phyloP scores from a whole-genome alignment of 2,888 invertebrate genomes.

The Neocrepidodera transversa region DNA sequence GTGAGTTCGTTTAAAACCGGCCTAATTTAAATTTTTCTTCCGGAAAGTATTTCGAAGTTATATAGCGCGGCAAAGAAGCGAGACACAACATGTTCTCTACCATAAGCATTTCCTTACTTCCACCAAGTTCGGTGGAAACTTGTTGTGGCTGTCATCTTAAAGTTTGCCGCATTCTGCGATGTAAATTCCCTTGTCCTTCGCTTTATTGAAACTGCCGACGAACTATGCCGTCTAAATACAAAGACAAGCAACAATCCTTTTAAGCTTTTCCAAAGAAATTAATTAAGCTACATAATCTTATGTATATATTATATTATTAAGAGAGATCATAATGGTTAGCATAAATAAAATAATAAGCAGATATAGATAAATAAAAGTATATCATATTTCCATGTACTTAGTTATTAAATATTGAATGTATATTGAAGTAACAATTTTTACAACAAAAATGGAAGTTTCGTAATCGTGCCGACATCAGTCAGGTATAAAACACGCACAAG shows the following conservation, averaged over 20 bases:
- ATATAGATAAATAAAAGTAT: no score
- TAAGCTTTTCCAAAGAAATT: slow-evolving; percentile 25
- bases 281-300: slow-evolving; percentile 24
- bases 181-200: slow-evolving; percentile 27
- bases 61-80: slow-evolving; percentile 7
- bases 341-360: no score
- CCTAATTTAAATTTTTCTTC: slow-evolving; percentile 3
- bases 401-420: no score
- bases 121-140: slow-evolving; percentile 19
- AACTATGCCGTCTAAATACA: slow-evolving; percentile 24
- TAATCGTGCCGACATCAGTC: neutral
- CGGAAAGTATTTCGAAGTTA: neutral
- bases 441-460: neutral
- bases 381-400: no score
- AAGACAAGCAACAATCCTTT: slow-evolving; percentile 32
- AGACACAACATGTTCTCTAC: neutral
- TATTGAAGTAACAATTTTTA: neutral
- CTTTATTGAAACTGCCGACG: slow-evolving; percentile 26
- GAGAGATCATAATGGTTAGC: no score
- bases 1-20: neutral
- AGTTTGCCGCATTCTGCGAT: slow-evolving; percentile 25
- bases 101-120: slow-evolving; percentile 11
- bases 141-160: slow-evolving; percentile 32
- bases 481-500: slow-evolving; percentile 24
- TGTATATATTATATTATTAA: neutral